Evolutionary conservation across 2,113 vertebrate genomes (phyloP).

Genomic region (Desmodus rotundus): DNA sequence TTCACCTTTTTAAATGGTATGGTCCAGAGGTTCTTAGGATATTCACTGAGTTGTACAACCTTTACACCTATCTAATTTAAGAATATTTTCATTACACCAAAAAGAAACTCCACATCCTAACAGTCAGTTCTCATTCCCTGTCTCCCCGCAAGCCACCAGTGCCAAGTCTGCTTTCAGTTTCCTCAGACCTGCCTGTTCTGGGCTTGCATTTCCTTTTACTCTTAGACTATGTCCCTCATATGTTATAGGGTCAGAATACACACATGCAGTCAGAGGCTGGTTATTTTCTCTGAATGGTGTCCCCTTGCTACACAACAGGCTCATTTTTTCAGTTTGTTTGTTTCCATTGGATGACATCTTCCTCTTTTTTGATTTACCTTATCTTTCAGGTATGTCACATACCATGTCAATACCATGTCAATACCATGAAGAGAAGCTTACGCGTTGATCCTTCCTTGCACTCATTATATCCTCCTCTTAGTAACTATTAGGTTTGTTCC

Average conservation of each 20-base stretch:
- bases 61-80: too few species aligned
- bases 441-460: too few species aligned
- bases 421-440: background rate
- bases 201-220: background rate
- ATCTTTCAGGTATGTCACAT: background rate
- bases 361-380: background rate
- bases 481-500: background rate
- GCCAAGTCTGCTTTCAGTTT: background rate
- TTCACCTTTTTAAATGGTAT: background rate
- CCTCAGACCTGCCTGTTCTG: background rate
- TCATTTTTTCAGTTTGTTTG: background rate
- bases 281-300: background rate
- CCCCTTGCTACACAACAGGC: background rate
- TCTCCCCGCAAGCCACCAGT: background rate
- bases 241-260: background rate
- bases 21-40: background rate
- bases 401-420: too few species aligned
- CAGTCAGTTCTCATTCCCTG: background rate
- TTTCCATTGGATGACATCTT: background rate
- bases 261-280: accelerated
- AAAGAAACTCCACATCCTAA: background rate
- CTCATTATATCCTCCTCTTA: background rate
- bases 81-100: too few species aligned
- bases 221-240: background rate
- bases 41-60: too few species aligned